Evolutionary conservation across 2,113 vertebrate genomes (phyloP).

Genomic region (Menura novaehollandiae): DNA sequence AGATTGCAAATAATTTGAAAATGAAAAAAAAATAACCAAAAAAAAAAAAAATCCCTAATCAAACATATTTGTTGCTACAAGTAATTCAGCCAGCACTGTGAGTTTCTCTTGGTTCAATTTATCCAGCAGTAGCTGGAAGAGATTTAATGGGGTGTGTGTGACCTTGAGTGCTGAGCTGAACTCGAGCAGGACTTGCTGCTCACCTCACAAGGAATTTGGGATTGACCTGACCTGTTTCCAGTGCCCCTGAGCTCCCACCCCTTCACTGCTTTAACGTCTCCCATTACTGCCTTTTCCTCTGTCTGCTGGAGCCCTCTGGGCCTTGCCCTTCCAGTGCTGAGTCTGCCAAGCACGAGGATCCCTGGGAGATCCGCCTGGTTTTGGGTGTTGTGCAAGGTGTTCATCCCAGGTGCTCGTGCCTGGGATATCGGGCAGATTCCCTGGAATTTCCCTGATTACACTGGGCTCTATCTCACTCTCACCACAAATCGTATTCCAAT

Average conservation of each 20-base stretch:
- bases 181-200: not conserved
- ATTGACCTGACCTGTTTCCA: not conserved
- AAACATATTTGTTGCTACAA: not conserved
- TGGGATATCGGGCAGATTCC: fast-evolving
- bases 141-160: not conserved
- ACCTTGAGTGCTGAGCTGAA: not conserved
- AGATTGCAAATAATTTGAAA: conserved; percentile 16
- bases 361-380: not conserved
- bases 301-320: not conserved
- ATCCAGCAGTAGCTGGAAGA: not conserved
- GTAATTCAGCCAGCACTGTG: not conserved
- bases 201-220: not conserved
- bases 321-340: not conserved
- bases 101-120: not conserved
- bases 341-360: not conserved
- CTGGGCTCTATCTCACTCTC: not conserved
- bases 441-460: not conserved
- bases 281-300: not conserved
- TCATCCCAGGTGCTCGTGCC: not conserved
- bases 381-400: not conserved
- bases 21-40: not conserved
- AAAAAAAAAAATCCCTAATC: not conserved
- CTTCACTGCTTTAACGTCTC: not conserved
- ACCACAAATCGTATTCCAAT: fast-evolving
- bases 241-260: not conserved